A percentile compares a stretch with the other conserved stretches of the same genome.
phyloP scores from a whole-genome alignment of 2,113 vertebrate species.

The Chlamydotis undulata region DNA sequence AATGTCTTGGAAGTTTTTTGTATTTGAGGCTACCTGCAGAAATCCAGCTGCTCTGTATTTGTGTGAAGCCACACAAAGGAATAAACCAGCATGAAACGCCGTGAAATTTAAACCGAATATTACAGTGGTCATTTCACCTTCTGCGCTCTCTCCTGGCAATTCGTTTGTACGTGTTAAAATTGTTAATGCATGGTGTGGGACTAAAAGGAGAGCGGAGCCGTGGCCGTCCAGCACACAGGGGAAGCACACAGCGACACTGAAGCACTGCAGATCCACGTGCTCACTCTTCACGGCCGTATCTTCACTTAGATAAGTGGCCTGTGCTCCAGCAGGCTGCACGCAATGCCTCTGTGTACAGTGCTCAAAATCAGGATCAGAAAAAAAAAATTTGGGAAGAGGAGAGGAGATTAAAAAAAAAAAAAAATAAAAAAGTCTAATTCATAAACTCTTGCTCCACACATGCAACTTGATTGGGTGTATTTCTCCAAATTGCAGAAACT shows the following conservation, averaged over 20 bases:
- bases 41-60: neutral
- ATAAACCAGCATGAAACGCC: neutral
- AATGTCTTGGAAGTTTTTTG: neutral
- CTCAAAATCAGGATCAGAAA: neutral
- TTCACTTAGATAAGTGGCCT: neutral
- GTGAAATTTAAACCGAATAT: neutral
- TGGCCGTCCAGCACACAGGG: neutral
- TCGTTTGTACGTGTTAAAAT: rapidly evolving
- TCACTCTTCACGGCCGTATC: rapidly evolving
- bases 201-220: neutral
- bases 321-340: neutral
- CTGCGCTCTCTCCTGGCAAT: neutral
- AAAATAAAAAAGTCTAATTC: neutral
- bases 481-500: neutral
- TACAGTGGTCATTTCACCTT: neutral
- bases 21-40: neutral
- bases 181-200: rapidly evolving
- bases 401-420: too few relatives aligned
- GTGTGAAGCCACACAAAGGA: neutral
- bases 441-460: rapidly evolving
- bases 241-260: rapidly evolving
- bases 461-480: neutral
- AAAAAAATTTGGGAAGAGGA: neutral
- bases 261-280: rapidly evolving
- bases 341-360: neutral